Evolutionary conservation across 2,797 vertebrate species (phyloP), one percentile per base, ranked within the genome.

Genomic region (Myotis myotis): DNA sequence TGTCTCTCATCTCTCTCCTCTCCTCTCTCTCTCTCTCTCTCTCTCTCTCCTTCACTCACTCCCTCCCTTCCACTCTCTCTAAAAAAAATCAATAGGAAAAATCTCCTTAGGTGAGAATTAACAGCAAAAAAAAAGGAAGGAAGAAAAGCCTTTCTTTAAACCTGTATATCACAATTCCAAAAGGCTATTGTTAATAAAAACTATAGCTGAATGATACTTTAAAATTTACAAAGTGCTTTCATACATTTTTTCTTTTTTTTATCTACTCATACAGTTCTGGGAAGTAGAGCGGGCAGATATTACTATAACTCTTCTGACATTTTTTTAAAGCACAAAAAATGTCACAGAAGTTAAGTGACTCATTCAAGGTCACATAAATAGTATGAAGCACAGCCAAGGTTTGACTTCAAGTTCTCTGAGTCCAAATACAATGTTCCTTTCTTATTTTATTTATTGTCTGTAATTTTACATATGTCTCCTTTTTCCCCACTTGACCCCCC

Each of bases 121-220:
- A 28, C 57, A 62, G 60, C 25, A 60, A 60, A 60, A 60, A 60
- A 12, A 60, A n/a, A n/a, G n/a, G n/a, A n/a, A 6, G 25, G 25
- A 60, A 62, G 60, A 83, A 80, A 75, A n/a, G 0, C 16, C 30
- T n/a, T 44, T 49, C 41, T 9, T 16, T 15, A 87, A 89, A 20
- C 30, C 51, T 53, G 6, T 80, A 17, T 81, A 70, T 76, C 47
- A 84, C 25, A 81, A 91, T 86, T 88, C 71, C 9, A 86, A 85
- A 88, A 94, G 25, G 41, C 64, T 71, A 83, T 57, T 62, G 49
- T 79, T 91, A 88, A 78, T 41, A 95, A 93, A 97, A 44, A 87
- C 33, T 33, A 38, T 10, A 83, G 22, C 19, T 75, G 33, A 76
- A n/a, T 78, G 92, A 81, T 23, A 85, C 19, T 82, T 96, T 76